phyloP scores from a whole-genome alignment of 2,797 vertebrate species.

The Lutra lutra region DNA sequence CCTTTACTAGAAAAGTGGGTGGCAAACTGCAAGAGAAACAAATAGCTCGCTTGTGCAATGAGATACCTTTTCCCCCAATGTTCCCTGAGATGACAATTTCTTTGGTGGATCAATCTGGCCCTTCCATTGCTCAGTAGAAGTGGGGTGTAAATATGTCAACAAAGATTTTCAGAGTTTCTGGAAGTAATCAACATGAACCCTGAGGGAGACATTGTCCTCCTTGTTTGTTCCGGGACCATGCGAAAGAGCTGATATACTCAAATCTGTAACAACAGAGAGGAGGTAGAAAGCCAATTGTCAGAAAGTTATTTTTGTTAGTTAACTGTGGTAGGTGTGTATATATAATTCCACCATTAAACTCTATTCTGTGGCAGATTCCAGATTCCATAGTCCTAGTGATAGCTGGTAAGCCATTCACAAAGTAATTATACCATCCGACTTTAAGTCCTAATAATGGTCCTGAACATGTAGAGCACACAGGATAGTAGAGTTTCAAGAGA shows the following conservation, averaged over 20 bases:
- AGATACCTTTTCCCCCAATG: slow-evolving; percentile 53
- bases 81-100: slow-evolving; percentile 59
- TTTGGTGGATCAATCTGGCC: slow-evolving; percentile 66
- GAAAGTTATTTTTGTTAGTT: not conserved
- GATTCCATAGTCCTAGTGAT: not conserved
- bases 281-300: not conserved
- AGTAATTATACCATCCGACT: not conserved
- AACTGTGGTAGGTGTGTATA: not conserved
- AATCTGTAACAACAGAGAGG: not conserved
- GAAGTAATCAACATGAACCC: slow-evolving; percentile 63
- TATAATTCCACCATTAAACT: not conserved
- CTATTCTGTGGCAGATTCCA: not conserved
- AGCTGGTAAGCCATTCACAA: not conserved
- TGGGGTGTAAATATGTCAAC: slow-evolving; percentile 35
- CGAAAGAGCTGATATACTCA: not conserved
- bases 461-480: not conserved
- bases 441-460: not conserved
- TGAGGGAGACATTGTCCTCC: not conserved
- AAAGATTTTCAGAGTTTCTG: slow-evolving; percentile 62
- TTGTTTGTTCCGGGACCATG: slow-evolving; percentile 40
- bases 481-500: not conserved
- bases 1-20: slow-evolving; percentile 64
- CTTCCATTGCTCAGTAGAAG: slow-evolving; percentile 33
- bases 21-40: slow-evolving; percentile 81
- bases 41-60: slow-evolving; percentile 68